Evolutionary conservation across 2,888 invertebrate species (phyloP).

Genomic region (Lycaena phlaeas): DNA sequence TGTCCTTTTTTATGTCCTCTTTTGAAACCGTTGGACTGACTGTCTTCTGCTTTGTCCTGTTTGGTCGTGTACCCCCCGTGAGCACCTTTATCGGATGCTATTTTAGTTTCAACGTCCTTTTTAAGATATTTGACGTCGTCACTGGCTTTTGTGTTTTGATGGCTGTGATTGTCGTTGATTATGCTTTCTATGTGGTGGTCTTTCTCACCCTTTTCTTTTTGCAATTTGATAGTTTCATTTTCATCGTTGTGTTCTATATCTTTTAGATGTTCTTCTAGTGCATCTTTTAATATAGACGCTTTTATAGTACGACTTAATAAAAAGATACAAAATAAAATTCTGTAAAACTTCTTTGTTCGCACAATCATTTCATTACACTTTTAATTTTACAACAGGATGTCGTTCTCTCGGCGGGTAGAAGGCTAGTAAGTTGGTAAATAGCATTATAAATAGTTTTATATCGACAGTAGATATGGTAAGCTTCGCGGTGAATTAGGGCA

Average conservation of each 20-base stretch:
- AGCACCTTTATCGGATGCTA: conserved; percentile 52
- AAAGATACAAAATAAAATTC: conserved; percentile 34
- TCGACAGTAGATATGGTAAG: conserved; percentile 46
- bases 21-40: conserved; percentile 49
- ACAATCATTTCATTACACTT: conserved; percentile 49
- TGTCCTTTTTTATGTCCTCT: conserved; percentile 78
- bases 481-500: conserved; percentile 60
- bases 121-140: conserved; percentile 63
- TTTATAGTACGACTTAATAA: conserved; percentile 34
- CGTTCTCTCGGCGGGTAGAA: conserved; percentile 27
- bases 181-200: conserved; percentile 55
- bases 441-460: conserved; percentile 58
- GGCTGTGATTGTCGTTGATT: conserved; percentile 53
- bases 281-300: conserved; percentile 55
- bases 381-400: conserved; percentile 23
- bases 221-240: conserved; percentile 50
- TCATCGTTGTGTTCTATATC: conserved; percentile 56
- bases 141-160: conserved; percentile 55
- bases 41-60: conserved; percentile 59
- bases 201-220: conserved; percentile 61
- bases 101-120: conserved; percentile 58
- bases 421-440: conserved; percentile 37
- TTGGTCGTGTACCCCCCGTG: conserved; percentile 56
- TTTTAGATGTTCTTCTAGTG: conserved; percentile 60
- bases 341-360: conserved; percentile 32